These are phyloP conservation scores for Dryococelus australis DNA, from an alignment of 2,888 invertebrate genomes.

Conservation along the genomic window DNA sequence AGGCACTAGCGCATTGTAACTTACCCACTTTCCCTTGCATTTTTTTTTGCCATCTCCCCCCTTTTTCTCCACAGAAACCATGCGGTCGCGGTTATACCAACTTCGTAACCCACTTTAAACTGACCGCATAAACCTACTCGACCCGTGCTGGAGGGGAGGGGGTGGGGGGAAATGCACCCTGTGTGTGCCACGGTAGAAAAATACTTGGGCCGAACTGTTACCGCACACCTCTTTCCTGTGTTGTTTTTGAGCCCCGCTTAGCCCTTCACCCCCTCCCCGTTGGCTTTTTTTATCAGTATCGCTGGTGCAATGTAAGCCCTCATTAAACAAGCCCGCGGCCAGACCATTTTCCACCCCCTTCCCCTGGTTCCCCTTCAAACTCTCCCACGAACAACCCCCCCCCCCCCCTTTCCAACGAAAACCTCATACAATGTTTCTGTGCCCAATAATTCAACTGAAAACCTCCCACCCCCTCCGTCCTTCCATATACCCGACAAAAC, in stretches of 20 bases:
- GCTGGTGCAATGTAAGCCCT: slow-evolving; percentile 26
- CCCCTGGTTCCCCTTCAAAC: not conserved
- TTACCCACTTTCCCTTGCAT: not conserved
- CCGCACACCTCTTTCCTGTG: slow-evolving; percentile 5
- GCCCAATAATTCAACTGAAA: slow-evolving; percentile 28
- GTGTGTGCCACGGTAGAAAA: not conserved
- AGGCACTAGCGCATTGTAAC: not conserved
- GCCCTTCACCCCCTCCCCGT: not conserved
- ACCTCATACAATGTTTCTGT: slow-evolving; percentile 30
- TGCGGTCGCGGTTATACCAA: not conserved
- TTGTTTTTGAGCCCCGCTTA: slow-evolving; percentile 23
- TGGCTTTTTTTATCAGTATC: not conserved
- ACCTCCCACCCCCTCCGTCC: not conserved
- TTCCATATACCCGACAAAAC: not conserved
- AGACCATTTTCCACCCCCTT: slow-evolving; percentile 1
- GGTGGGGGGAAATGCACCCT: not conserved
- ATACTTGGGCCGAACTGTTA: not conserved
- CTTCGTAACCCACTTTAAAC: not conserved
- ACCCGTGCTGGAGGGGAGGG: no score
- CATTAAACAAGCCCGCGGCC: slow-evolving; percentile 25
- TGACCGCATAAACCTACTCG: slow-evolving; percentile 16
- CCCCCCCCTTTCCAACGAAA: not conserved
- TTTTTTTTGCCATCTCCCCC: not conserved
- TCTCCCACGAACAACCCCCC: slow-evolving; percentile 20
- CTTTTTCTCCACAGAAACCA: not conserved